Conservation (phyloP, 2,888 invertebrate species). For the Dryococelus australis region DNA sequence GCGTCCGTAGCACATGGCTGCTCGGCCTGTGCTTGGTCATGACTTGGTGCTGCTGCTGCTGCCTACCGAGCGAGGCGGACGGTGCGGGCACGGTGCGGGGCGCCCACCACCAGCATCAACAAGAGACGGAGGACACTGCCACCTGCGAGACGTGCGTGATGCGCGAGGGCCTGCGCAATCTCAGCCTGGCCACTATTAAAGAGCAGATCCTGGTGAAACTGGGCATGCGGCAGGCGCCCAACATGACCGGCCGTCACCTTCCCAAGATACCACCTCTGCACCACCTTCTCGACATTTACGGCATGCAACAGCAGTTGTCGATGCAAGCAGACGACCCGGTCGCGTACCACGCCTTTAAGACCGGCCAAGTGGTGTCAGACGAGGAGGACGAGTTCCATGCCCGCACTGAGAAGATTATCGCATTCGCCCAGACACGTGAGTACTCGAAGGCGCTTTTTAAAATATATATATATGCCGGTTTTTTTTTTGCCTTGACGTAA, state of each 20-base stretch:
- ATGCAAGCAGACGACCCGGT: slow-evolving; percentile 61
- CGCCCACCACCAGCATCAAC: not conserved
- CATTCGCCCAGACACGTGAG: slow-evolving; percentile 68
- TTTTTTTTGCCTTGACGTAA: not conserved
- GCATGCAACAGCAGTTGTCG: slow-evolving; percentile 52
- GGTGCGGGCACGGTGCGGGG: not conserved
- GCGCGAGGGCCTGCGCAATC: slow-evolving; percentile 65
- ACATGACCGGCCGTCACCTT: slow-evolving; percentile 62
- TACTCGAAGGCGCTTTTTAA: slow-evolving; percentile 36
- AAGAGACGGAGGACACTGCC: not conserved
- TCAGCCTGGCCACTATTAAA: slow-evolving; percentile 67
- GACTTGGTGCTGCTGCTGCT: not conserved
- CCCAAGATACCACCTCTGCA: slow-evolving; percentile 62
- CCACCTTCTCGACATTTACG: slow-evolving; percentile 59
- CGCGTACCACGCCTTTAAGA: slow-evolving; percentile 53
- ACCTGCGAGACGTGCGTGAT: slow-evolving; percentile 65
- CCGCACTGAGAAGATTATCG: slow-evolving; percentile 71
- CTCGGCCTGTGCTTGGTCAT: not conserved
- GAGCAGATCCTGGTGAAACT: slow-evolving; percentile 67
- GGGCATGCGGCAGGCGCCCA: slow-evolving; percentile 67
- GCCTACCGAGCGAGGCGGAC: not conserved
- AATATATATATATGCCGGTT: not conserved
- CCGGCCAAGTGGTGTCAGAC: slow-evolving; percentile 61
- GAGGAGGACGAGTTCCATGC: slow-evolving; percentile 73
- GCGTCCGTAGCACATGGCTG: not conserved